Evolutionary conservation across 2,888 invertebrate genomes (phyloP), one percentile per base, ranked within the genome.

Genomic region (Alloplasta piceator): DNA sequence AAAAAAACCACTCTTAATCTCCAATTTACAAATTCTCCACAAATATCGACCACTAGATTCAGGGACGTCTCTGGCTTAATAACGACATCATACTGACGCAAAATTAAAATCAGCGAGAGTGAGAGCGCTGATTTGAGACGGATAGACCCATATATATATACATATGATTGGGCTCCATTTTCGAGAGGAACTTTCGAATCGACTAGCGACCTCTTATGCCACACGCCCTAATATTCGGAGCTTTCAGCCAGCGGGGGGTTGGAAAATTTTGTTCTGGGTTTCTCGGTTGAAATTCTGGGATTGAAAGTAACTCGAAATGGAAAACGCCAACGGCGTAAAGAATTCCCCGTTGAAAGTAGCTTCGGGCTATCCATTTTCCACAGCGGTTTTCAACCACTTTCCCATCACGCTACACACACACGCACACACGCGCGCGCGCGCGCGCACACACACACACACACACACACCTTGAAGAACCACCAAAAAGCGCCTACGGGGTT

Each of bases 271-370:
- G 14, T 50, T 38, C 43, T 41, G 66, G 36, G 50, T 14, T 48
- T 6, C 80, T 66, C 56, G 80, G 56, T 26, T 26, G 58, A 43
- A 66, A 78, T 68, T 77, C 50, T 58, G 61, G 58, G 74, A 77
- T 79, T 73, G 70, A 71, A 80, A 80, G 74, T 77, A 63, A 82
- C 70, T 56, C 74, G 73, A 71, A 76, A 74, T 71, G 61, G 74
- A 82, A 26, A 83, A 50, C 39, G 58, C 79, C 72, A 36, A 38
- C 26, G 71, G 73, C 72, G 63, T 26, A 3, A 26, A 68, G 48
- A 58, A 63, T 64, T 75, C 79, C 16, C 36, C 48, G 41, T 26
- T 26, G 50, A n/a, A 36, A 38, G 36, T 16, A 74, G 12, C 63
- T 58, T 73, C 38, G 43, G 55, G 10, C 46, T 39, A 14, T 48